Evolutionary conservation across 2,888 invertebrate species (phyloP), one percentile per base, ranked within the genome.

Genomic region (Spatulosminthurus flaviceps): DNA sequence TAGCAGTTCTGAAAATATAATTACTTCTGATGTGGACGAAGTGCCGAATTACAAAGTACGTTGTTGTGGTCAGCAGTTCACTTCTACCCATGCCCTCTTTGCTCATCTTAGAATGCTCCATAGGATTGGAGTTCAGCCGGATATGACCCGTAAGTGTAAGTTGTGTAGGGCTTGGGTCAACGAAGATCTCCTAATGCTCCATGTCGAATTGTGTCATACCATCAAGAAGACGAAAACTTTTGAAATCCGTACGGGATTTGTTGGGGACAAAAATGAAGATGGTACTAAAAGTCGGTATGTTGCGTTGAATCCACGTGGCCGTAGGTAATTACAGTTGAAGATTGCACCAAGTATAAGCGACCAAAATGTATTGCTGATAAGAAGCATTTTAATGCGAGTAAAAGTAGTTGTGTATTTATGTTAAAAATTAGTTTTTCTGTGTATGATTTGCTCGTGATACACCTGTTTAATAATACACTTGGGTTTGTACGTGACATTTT

Each of bases 191-290:
- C 22, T 24, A 1, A 64, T 64, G 64, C 64, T 64, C 26, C 64
- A 64, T 16, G n/a, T 64, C 24, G 64, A 64, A 64, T 64, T 64
- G 64, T 24, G 11, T 64, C 64, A 64, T 24, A 64, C 64, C 7
- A 26, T 64, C 16, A 64, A 2, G 7, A 22, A 4, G 2, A 24
- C 24, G 21, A 24, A 26, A n/a, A 4, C 24, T 4, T 64, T 19
- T 16, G 24, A 64, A 22, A 64, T 64, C n/a, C 1, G 1, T 9
- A 2, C 24, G 2, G 64, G 64, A 64, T 13, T 51, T 13, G 4
- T 51, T 5, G 24, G 24, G 5, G 13, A 21, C 24, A 4, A 11
- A 2, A 22, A 24, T 22, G 64, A 64, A 11, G 2, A 64, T 22
- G 64, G 7, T 11, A 64, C 21, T 5, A 4, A 22, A 64, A 24